Evolutionary conservation across 2,113 vertebrate genomes (phyloP), one percentile per base, ranked within the genome.

Genomic region (Tringa solitaria): DNA sequence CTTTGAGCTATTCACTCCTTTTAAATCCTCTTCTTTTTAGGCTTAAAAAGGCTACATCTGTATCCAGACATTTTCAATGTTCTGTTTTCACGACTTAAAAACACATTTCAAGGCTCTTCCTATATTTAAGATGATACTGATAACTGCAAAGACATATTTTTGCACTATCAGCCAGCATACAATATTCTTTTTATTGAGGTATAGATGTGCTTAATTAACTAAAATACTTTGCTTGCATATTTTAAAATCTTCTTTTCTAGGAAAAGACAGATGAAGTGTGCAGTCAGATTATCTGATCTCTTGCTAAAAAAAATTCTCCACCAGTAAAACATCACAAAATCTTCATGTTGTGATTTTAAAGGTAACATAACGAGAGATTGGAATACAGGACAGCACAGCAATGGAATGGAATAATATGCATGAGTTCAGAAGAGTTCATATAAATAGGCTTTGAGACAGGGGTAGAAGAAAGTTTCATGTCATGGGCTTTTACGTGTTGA

Each of bases 1-100:
- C 84, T 91, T 89, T 81, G 65, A 96, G 51, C 80, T 87, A 61
- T 91, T 93, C 53, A 91, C n/a, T 79, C 61, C 41, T 85, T 89
- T 91, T 18, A 80, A 95, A 87, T 89, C 45, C 78, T 89, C 26
- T 22, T 84, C 43, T 94, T 70, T 89, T 86, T 68, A 88, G 51
- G 27, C 35, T 88, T 90, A 54, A 77, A 93, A 90, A 87, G 46
- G 56, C 84, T 91, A 57, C 70, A 74, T 86, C 37, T 93, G 30
- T 84, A 61, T 92, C 83, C 70, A 95, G 85, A 68, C 33, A n/a
- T 45, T 92, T 75, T 37, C 64, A 59, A 1, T 90, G 35, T 94
- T 93, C 57, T 94, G 23, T 51, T 82, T 93, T 86, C 48, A 81
- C 35, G 24, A 56, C 76, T 88, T 90, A 28, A 79, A 85, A 89